Evolutionary conservation across 2,113 vertebrate species (phyloP), one percentile per base, ranked within the genome.

Genomic region (Kryptolebias marmoratus): DNA sequence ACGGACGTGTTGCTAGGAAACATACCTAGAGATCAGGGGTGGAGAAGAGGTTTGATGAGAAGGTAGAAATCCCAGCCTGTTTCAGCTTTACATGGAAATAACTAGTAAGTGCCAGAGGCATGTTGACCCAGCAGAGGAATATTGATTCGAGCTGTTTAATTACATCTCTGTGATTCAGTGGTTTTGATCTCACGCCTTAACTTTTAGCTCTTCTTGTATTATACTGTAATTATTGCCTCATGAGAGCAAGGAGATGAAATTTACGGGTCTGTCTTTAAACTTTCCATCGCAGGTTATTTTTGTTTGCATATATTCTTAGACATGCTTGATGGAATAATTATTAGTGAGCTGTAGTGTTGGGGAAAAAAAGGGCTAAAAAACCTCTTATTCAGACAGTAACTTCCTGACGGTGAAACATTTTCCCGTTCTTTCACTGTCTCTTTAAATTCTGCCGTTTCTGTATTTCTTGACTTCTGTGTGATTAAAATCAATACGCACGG

Each of bases 1-100:
- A 64, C 62, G 85, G 76, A 87, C 75, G 86, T 75, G 90, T 93
- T 92, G 89, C 91, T 93, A 93, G 91, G 91, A 87, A 80, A 93
- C 91, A 70, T 82, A 80, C 83, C 85, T 75, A 60, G 79, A 83
- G 83, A 84, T 83, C 61, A 74, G 50, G 75, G 83, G 87, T 75
- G 85, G 84, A 81, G 77, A 68, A 49, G 64, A 64, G 73, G 77
- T 84, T 82, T 79, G 79, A 88, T 71, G 84, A 86, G 77, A 83
- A 80, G 50, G 76, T 61, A 88, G 80, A 77, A 74, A 84, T 89
- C 82, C 81, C 77, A 42, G 71, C 60, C 55, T 76, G 44, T 76
- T 79, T 77, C 61, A 55, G 60, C 63, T 66, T 75, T 76, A 72
- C 86, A 60, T 52, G 49, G 73, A 81, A 87, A 82, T 73, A 71